Base-by-base conservation (phyloP, 2,113 vertebrate genomes). In the Charina bottae region DNA sequence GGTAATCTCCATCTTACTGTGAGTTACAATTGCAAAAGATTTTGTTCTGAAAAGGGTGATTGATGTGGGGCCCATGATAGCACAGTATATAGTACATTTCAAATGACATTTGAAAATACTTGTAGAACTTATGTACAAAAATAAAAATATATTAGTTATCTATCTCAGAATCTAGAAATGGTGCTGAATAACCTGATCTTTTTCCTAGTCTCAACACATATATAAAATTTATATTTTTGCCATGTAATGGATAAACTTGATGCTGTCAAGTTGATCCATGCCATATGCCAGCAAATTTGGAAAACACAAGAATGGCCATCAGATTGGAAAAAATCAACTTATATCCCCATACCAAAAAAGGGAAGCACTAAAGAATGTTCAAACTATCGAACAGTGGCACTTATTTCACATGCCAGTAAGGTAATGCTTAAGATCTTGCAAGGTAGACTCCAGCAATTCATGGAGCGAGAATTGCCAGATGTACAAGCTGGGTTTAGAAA, bases 1-100 rank as follows among this genome's bases (percentile, higher is more conserved):
- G 68, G 42, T 93, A 95, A 95, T 89, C 84, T 88, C 9, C 19
- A 93, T 37, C 85, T 93, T 94, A 88, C 94, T 91, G 95, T 93
- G 93, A 72, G 94, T 93, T 91, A 0, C 83, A 92, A 85, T 56
- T 87, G 94, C 93, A 95, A 94, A 92, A 95, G 92, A 90, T 28
- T 87, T 64, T 91, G 37, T 92, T 91, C 53, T 68, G 46, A 33
- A 13, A 93, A 95, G 89, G 19, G 85, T 95, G 89, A 78, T 85
- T 95, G 89, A 78, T 85, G 21, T 93, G 33, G 78, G 42, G 64
- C 89, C 68, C 8, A 94, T 93, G 19, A 92, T 87, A 2, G 10
- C 26, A 56, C 90, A 1, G 12, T 26, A 56, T 91, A 54, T 84
- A 84, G 58, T 19, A 85, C 8, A 64, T 89, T 53, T 92, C 58